These are phyloP conservation scores for Cacoxenus indagator DNA, from an alignment of 2,888 invertebrate species.

Conservation along the genomic window DNA sequence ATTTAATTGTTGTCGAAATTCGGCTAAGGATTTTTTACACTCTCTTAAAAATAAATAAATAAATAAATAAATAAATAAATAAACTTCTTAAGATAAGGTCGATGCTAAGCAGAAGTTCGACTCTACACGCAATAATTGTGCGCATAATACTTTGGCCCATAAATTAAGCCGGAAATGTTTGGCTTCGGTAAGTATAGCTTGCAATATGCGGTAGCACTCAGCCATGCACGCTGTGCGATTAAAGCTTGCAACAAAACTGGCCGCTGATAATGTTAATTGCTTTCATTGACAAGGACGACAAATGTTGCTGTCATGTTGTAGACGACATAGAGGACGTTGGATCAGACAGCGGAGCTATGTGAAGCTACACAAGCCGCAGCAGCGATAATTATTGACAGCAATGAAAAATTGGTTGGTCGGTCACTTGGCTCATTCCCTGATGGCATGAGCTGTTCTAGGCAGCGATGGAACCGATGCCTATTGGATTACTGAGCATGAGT, in stretches of 20 bases:
- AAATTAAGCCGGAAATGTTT: conserved; percentile 2
- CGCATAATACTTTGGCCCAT: not conserved
- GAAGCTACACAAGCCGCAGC: not conserved
- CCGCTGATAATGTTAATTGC: conserved; percentile 12
- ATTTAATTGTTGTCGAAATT: conserved; percentile 2
- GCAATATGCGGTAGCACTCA: conserved; percentile 13
- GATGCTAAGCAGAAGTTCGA: not conserved
- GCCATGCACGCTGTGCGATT: not conserved
- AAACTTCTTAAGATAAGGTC: no score
- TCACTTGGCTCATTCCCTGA: not conserved
- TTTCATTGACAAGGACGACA: conserved; percentile 14
- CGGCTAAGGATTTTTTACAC: not conserved
- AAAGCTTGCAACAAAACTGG: conserved; percentile 2
- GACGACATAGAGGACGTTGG: no score
- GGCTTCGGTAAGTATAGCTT: not conserved
- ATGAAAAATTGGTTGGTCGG: conserved; percentile 6
- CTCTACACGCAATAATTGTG: not conserved
- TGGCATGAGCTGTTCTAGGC: not conserved
- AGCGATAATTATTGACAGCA: conserved; percentile 14
- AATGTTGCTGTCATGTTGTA: conserved; percentile 17
- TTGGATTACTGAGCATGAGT: no score
- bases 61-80: no score
- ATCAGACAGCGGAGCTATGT: no score
- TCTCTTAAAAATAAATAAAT: no score
- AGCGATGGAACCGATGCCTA: no score